Percentiles rank a stretch among this genome's conserved stretches.
Conservation (phyloP, 2,888 invertebrate species). For the Uropetala carovei region DNA sequence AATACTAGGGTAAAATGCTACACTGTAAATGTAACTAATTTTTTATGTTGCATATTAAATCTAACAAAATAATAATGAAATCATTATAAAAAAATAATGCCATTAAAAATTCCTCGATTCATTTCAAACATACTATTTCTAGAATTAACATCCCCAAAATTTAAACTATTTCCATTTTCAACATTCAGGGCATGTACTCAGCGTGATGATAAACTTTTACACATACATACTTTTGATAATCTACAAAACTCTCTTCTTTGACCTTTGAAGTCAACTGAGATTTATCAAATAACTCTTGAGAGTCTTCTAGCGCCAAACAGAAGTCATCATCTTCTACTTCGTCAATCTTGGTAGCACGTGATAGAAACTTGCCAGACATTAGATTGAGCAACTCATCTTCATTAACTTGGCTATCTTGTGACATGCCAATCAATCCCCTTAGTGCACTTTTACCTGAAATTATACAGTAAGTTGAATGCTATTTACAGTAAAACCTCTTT, state of each 20-base stretch:
- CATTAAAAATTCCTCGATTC: no score
- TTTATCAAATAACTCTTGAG: constrained; percentile 69
- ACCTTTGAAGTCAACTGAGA: constrained; percentile 70
- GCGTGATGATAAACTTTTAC: no score
- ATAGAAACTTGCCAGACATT: constrained; percentile 53
- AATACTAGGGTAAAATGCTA: no score
- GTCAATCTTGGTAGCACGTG: not conserved
- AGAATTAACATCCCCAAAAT: no score
- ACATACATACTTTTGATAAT: not conserved
- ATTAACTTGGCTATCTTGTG: not conserved
- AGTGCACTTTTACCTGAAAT: constrained; percentile 55
- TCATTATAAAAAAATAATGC: no score
- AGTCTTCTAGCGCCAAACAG: constrained; percentile 38
- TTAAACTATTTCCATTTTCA: no score
- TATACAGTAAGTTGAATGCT: not conserved
- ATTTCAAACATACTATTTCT: no score
- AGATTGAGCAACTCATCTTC: constrained; percentile 56
- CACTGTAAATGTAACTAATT: not conserved
- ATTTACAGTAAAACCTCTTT: not conserved
- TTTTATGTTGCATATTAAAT: not conserved
- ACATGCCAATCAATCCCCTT: constrained; percentile 20
- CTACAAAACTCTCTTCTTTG: not conserved
- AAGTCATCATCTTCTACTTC: constrained; percentile 27
- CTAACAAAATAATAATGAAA: no score
- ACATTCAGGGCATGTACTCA: no score